Evolutionary conservation across 2,888 invertebrate species (phyloP), one percentile per base, ranked within the genome.

Genomic region (Celastrina argiolus): DNA sequence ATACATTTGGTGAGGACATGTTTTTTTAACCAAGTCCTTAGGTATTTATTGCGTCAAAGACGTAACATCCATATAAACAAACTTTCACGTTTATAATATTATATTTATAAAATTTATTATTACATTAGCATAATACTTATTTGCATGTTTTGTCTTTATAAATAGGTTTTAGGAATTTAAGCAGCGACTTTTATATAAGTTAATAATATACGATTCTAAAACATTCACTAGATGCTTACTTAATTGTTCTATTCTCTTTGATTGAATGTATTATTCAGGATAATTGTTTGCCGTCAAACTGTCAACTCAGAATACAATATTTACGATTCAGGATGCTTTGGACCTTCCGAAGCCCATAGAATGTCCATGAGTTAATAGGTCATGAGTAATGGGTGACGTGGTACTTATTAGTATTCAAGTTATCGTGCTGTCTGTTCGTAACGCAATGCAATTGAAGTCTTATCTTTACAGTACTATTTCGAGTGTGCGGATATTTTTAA

Each of bases 401-500:
- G 74, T 74, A 66, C 61, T 65, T 74, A 76, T 78, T 75, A 78
- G 67, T 70, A 69, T 75, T 73, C 76, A 73, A 76, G 31, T 14
- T n/a, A 18, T 31, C 16, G 3, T 4, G 4, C 18, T 2, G 58
- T 16, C 28, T 58, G 58, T 16, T 31, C 16, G 34, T 34, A 34
- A 34, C 26, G 10, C 59, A 4, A 16, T 59, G 34, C 18, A 31
- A 31, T 31, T 58, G 58, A 14, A 58, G 22, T 59, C 26, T 59
- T 59, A 59, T 59, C 59, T 34, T 22, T 4, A 14, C 51, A 22
- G 22, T 26, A 22, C 22, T 22, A 22, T 22, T 51, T 26, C 22
- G 51, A 51, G 51, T 22, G 22, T 51, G 22, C 51, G 22, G 45
- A 3, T 45, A 22, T 51, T 51, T 18, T 22, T 51, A 22, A 12